Percentiles rank a stretch among this genome's conserved stretches.
Conservation (phyloP, 2,797 vertebrate species). For the Muraenolepis orangiensis region DNA sequence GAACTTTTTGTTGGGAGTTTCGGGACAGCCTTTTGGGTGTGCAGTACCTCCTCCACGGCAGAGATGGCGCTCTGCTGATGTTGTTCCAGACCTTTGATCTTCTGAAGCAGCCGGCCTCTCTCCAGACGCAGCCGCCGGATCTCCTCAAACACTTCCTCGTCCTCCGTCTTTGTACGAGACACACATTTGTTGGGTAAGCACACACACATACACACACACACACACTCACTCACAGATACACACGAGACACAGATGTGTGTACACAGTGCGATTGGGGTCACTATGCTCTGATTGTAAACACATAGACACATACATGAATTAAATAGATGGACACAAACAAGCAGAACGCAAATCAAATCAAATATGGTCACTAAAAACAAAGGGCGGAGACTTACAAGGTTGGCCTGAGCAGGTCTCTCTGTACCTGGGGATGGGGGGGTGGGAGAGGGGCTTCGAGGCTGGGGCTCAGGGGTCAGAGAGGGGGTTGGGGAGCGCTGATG, state of each 20-base stretch:
- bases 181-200: neutral
- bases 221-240: constrained; percentile 1
- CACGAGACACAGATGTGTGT: neutral
- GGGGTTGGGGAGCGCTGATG: constrained; percentile 36
- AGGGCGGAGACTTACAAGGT: constrained; percentile 28
- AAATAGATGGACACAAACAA: neutral
- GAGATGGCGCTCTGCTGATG: constrained; percentile 75
- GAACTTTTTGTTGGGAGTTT: neutral
- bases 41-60: constrained; percentile 64
- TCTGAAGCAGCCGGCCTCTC: constrained; percentile 86
- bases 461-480: constrained; percentile 42
- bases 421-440: constrained; percentile 56
- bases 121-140: constrained; percentile 86
- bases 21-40: neutral
- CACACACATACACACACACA: constrained; percentile 5
- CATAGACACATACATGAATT: no score
- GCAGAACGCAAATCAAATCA: neutral
- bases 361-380: neutral
- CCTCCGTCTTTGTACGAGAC: constrained; percentile 68
- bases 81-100: constrained; percentile 87
- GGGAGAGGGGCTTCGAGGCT: constrained; percentile 42
- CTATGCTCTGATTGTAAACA: neutral
- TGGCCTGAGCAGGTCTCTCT: constrained; percentile 57
- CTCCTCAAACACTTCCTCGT: constrained; percentile 89
- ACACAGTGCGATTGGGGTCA: neutral